phyloP scores from a whole-genome alignment of 2,113 vertebrate species.

The Sylvietta virens region DNA sequence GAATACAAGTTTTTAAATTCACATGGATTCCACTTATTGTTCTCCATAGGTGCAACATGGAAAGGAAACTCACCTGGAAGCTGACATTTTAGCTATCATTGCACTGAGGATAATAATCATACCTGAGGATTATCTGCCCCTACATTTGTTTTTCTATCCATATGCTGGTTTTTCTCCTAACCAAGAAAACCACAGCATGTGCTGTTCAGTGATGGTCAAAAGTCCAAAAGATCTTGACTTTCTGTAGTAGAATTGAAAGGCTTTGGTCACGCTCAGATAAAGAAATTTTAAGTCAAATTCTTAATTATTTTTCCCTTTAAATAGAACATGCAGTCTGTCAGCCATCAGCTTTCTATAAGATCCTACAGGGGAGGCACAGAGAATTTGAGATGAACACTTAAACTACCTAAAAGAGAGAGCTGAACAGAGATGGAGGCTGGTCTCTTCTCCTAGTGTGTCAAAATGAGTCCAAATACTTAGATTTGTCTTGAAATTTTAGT shows the following conservation, averaged over 20 bases:
- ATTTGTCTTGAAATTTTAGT: neutral
- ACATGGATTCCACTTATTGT: neutral
- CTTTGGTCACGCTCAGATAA: neutral
- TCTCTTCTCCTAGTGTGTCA: neutral
- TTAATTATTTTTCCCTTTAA: neutral
- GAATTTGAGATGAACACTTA: neutral
- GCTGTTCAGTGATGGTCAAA: neutral
- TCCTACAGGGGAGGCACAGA: neutral
- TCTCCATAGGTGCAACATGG: neutral
- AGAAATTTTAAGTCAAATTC: neutral
- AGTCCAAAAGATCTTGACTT: neutral
- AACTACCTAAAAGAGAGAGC: neutral
- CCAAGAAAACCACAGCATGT: neutral
- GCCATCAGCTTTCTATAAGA: neutral
- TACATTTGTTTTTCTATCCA: neutral
- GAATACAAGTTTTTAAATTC: neutral
- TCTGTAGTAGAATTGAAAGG: neutral
- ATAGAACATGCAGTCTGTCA: neutral
- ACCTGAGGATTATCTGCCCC: neutral
- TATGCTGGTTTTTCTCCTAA: neutral
- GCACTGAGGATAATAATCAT: neutral
- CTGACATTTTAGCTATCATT: neutral
- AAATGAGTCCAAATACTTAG: neutral
- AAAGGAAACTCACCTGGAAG: neutral
- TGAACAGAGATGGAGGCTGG: neutral